Evolutionary conservation across 2,797 vertebrate genomes (phyloP).

Genomic region (Enteromius argenteus): DNA sequence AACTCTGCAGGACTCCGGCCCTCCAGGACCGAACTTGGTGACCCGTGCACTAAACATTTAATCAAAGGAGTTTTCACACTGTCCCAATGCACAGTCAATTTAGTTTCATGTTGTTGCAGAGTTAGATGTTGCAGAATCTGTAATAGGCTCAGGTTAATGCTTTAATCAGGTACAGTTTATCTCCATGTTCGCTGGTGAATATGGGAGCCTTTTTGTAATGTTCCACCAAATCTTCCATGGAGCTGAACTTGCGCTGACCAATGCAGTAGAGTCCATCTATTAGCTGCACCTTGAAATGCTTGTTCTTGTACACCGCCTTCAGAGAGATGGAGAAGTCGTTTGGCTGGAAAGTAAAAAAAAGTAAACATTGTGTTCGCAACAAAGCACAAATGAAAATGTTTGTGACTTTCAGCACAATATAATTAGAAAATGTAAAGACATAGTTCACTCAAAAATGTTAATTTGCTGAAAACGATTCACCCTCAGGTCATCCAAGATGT

Average conservation of each 20-base stretch:
- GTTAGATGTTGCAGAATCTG: not conserved
- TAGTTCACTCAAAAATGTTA: not conserved
- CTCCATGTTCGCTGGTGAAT: conserved; percentile 81
- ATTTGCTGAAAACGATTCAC: not conserved
- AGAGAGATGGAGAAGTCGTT: conserved; percentile 81
- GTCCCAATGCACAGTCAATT: not conserved
- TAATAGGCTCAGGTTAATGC: conserved; percentile 74
- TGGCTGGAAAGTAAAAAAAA: conserved; percentile 71
- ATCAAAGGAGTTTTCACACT: not conserved
- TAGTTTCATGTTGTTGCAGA: not conserved
- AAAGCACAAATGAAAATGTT: not conserved
- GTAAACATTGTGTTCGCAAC: not conserved
- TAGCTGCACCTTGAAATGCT: conserved; percentile 82
- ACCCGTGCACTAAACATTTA: not conserved
- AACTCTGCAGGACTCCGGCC: too few relatives aligned
- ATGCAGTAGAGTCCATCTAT: conserved; percentile 80
- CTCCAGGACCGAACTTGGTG: too few relatives aligned
- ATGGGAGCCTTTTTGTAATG: conserved; percentile 83
- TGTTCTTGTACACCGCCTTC: conserved; percentile 81
- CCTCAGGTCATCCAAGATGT: not conserved
- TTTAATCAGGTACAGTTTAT: conserved; percentile 80
- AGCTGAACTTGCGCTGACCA: conserved; percentile 80
- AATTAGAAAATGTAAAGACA: not conserved
- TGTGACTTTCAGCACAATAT: not conserved
- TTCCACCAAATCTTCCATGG: conserved; percentile 81